These are phyloP conservation scores for Fabriciana adippe DNA, from an alignment of 2,888 invertebrate genomes.

Conservation along the genomic window DNA sequence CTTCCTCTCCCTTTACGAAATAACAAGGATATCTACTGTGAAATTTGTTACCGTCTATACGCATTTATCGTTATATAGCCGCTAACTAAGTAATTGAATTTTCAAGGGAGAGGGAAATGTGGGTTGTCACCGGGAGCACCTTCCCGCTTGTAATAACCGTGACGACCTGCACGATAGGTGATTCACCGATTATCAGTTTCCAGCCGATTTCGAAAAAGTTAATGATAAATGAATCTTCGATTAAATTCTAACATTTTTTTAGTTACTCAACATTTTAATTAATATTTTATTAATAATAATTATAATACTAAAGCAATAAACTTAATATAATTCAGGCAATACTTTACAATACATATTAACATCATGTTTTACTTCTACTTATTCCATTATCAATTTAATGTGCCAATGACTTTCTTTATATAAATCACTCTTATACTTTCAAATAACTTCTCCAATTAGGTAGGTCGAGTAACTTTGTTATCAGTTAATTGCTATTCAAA, in stretches of 20 bases:
- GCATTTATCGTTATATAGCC: conserved; percentile 27
- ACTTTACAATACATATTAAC: no score
- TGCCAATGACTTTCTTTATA: not conserved
- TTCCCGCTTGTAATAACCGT: conserved; percentile 45
- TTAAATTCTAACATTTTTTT: no score
- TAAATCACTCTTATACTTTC: conserved; percentile 27
- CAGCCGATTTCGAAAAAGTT: no score
- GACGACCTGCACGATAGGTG: conserved; percentile 32
- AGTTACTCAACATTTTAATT: not conserved
- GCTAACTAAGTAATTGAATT: conserved; percentile 72
- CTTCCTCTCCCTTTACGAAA: not conserved
- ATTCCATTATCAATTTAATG: not conserved
- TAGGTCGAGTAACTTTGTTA: conserved; percentile 44
- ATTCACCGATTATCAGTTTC: not conserved
- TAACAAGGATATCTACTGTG: conserved; percentile 19
- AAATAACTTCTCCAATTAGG: conserved; percentile 33
- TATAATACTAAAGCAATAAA: not conserved
- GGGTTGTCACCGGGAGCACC: conserved; percentile 32
- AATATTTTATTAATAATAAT: not conserved
- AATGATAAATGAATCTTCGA: no score
- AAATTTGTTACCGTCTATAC: conserved; percentile 12
- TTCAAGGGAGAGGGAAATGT: conserved; percentile 53
- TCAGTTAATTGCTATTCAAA: conserved; percentile 49
- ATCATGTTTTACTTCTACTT: not conserved
- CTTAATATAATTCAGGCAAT: no score